Evolutionary conservation across 1,140 invertebrate genomes (phyloP).

Genomic region (Drosophila arawakana): DNA sequence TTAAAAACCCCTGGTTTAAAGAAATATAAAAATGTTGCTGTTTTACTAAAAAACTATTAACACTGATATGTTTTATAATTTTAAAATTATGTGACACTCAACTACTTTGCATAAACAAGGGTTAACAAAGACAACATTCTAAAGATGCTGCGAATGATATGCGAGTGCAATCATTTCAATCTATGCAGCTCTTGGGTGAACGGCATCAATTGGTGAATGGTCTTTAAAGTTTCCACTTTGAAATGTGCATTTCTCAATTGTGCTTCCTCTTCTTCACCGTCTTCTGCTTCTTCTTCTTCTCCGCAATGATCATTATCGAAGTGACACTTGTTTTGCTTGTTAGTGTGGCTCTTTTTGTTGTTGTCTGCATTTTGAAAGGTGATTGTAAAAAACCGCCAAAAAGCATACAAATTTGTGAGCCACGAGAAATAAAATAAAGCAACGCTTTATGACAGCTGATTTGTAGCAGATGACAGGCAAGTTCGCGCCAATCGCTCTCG

Average conservation of each 20-base stretch:
- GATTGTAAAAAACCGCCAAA: slow-evolving; percentile 70
- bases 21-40: too few relatives aligned
- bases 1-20: too few relatives aligned
- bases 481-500: slow-evolving; percentile 68
- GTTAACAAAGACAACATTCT: slow-evolving; percentile 53
- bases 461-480: slow-evolving; percentile 82
- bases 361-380: slow-evolving; percentile 69
- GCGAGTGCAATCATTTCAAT: not conserved
- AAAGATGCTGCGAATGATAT: slow-evolving; percentile 39
- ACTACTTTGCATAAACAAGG: too few relatives aligned
- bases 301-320: slow-evolving; percentile 72
- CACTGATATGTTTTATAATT: too few relatives aligned
- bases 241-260: slow-evolving; percentile 71
- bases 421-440: slow-evolving; percentile 1
- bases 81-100: too few relatives aligned
- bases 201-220: slow-evolving; percentile 19
- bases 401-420: slow-evolving; percentile 2
- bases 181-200: slow-evolving; percentile 51
- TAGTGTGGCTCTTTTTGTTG: slow-evolving; percentile 31
- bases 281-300: too few relatives aligned
- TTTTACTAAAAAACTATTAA: too few relatives aligned
- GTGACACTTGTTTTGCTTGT: slow-evolving; percentile 13
- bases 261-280: slow-evolving; percentile 14
- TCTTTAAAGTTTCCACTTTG: slow-evolving; percentile 49
- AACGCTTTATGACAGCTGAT: slow-evolving; percentile 74